Percentiles rank a stretch among this genome's conserved stretches.
Evolutionary conservation across 2,797 vertebrate genomes (phyloP).

Genomic region (Salarias fasciatus): DNA sequence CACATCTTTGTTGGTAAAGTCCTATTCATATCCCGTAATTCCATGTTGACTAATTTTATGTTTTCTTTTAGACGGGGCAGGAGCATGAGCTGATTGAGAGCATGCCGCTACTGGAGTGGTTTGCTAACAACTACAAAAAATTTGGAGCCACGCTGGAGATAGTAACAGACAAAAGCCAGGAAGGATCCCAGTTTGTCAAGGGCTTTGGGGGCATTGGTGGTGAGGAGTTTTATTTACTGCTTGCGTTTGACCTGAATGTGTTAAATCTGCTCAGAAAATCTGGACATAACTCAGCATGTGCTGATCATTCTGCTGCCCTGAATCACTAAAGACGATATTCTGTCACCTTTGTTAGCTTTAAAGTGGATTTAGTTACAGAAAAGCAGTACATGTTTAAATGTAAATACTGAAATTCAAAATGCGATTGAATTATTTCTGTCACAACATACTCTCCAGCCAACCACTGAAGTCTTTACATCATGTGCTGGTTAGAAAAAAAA

Average conservation of each 20-base stretch:
- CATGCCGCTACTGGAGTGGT: constrained; percentile 99
- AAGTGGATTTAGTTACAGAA: too few relatives aligned
- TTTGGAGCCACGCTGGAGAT: constrained; percentile 99
- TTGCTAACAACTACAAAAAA: constrained; percentile 99
- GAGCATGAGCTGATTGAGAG: constrained; percentile 98
- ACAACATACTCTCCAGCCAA: too few relatives aligned
- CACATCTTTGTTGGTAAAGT: constrained; percentile 2
- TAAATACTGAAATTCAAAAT: too few relatives aligned
- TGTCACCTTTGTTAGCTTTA: too few relatives aligned
- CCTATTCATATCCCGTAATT: not conserved
- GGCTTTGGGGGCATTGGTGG: constrained; percentile 99
- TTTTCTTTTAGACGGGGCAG: constrained; percentile 90
- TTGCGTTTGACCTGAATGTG: not conserved
- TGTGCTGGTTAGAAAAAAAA: too few relatives aligned
- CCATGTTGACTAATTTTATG: constrained; percentile 11
- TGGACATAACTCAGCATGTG: too few relatives aligned
- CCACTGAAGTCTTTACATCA: too few relatives aligned
- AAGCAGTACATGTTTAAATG: too few relatives aligned
- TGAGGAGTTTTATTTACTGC: constrained; percentile 66
- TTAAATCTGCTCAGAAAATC: too few relatives aligned
- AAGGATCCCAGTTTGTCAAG: constrained; percentile 99
- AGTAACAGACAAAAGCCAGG: constrained; percentile 99
- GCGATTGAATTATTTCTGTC: too few relatives aligned
- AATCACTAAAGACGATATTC: too few relatives aligned
- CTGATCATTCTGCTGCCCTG: too few relatives aligned